These are phyloP conservation scores for Hymenopus coronatus DNA, from an alignment of 2,888 invertebrate genomes.

Conservation along the genomic window DNA sequence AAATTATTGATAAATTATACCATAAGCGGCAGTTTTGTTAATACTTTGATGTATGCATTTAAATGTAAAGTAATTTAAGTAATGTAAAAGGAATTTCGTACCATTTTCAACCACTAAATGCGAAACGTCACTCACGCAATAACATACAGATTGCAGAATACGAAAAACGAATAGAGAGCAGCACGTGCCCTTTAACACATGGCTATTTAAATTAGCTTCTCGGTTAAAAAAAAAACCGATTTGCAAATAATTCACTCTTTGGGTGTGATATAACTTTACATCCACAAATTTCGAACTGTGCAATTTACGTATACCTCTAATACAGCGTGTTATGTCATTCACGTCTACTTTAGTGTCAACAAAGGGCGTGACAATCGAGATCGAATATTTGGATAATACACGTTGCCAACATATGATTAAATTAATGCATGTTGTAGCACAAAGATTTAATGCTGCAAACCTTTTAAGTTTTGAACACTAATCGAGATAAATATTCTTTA, in stretches of 20 bases:
- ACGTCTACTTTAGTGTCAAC: background rate
- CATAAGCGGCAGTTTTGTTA: background rate
- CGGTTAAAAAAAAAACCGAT: background rate
- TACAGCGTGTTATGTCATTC: background rate
- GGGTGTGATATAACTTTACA: background rate
- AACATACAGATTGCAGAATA: conserved; percentile 1
- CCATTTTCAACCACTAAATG: background rate
- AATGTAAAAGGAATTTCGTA: background rate
- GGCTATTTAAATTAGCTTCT: background rate
- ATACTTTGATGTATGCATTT: background rate
- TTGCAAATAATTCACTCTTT: background rate
- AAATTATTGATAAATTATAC: background rate
- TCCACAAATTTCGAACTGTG: background rate
- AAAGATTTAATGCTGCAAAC: background rate
- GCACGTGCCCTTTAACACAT: conserved; percentile 14
- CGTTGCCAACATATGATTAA: background rate
- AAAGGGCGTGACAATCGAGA: background rate
- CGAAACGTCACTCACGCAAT: conserved; percentile 8
- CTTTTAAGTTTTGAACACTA: no score
- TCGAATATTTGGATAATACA: background rate
- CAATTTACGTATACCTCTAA: background rate
- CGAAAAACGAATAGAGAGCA: conserved; percentile 3
- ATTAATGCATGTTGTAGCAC: background rate
- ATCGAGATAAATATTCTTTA: no score
- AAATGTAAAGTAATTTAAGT: no score